Base-by-base conservation (phyloP, 2,797 vertebrate genomes). In the Holocentrus rufus region DNA sequence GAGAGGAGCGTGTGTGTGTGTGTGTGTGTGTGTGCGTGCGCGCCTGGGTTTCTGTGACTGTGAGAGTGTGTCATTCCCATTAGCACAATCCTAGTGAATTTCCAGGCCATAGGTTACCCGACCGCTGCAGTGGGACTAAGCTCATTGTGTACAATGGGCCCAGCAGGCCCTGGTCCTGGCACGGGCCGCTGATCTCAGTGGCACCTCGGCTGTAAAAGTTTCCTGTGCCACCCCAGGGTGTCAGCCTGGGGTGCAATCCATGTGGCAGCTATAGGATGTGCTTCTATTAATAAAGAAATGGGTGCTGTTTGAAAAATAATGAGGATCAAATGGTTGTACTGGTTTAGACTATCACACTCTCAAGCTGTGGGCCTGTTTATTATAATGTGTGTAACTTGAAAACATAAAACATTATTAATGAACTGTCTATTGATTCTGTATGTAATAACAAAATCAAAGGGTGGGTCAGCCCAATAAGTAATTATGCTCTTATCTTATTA, bases 81-180 rank as follows among this genome's bases (percentile, higher is more conserved):
- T 90, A 91, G 66, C 83, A 78, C 72, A 36, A 66, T 2, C 63
- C 62, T 77, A 47, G 23, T 84, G 73, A 88, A 88, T 89, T 83
- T 82, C 23, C 77, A 86, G 67, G 60, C 50, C 59, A 22, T 36
- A 65, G 58, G 76, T 82, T 61, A 60, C 61, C 70, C 67, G 57
- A 54, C 55, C 27, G 36, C 44, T 68, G 58, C 76, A 58, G 70
- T 46, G 1, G 52, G 1, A 76, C 27, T 62, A 31, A 47, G 36
- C 50, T 65, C 52, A 65, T 74, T 27, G 64, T 42, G 63, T 14
- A 39, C 18, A 22, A 22, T 27, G 14, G 25, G 65, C 63, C 49
- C 20, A n/a, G 39, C 0, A 13, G 50, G 54, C 65, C 63, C 72
- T 64, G 67, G 74, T 52, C 46, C 64, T 75, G 78, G 63, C 52